Base-by-base conservation (phyloP, 1,140 invertebrate species). In the Pogonus chalceus region DNA sequence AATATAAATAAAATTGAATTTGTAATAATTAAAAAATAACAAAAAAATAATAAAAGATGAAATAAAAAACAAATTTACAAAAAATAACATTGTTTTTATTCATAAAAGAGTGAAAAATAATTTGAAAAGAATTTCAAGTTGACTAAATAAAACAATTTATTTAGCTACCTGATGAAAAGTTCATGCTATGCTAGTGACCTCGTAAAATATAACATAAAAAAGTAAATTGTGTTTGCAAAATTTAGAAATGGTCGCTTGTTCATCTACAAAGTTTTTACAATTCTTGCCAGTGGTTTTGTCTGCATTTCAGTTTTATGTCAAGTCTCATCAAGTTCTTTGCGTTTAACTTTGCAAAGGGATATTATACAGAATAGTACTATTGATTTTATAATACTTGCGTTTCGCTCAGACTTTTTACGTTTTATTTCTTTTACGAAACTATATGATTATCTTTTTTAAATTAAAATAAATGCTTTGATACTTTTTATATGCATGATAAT, bases 111-210 rank as follows among this genome's bases (percentile, higher is more conserved):
- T 7, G 26, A 31, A 31, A 14, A 31, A 14, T 31, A 31, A 31
- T 14, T 4, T 43, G 7, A 43, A 43, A 43, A 18, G 37, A 43
- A 43, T 43, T 43, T 43, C 4, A 7, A 18, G 9, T 43, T 18
- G 3, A 43, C 9, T 18, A 12, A 43, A 43, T 43, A 43, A 43
- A 43, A 43, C 37, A 43, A 18, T 43, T 43, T 43, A 16, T 43
- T 43, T 43, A 43, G 7, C 18, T 43, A 43, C 37, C 37, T 43
- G 37, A 31, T 14, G 26, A 43, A 16, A 43, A n/a, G 37, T 43
- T 43, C 37, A 18, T 16, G 37, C 37, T 7, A 18, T 14, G 14
- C 26, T 31, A 31, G 26, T 43, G 37, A 12, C 37, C 37, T 43
- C 37, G 37, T 43, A 43, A 43, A 43, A 43, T 10, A 43, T 18